Conservation (phyloP, 2,797 vertebrate genomes). For the Paguma larvata region DNA sequence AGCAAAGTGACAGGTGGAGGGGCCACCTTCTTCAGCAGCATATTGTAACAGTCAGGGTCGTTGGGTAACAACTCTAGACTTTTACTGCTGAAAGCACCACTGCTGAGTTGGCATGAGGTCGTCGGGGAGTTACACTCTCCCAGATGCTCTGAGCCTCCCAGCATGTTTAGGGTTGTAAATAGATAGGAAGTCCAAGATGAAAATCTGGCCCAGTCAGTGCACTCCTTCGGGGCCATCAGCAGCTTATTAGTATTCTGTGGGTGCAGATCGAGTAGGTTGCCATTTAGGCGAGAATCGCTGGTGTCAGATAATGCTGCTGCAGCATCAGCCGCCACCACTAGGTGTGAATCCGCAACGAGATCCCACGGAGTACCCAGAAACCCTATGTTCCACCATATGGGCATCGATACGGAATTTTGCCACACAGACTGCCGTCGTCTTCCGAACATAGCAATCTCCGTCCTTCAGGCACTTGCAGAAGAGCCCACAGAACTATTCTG, state of each 20-base stretch:
- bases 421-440: slow-evolving; percentile 98
- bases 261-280: neutral
- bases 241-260: neutral
- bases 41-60: neutral
- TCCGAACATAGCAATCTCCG: slow-evolving; percentile 98
- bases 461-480: slow-evolving; percentile 98
- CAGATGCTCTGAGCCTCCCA: neutral
- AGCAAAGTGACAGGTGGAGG: neutral
- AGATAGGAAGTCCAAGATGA: neutral
- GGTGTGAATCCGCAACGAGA: slow-evolving; percentile 99
- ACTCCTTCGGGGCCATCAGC: neutral
- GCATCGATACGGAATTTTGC: slow-evolving; percentile 99
- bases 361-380: slow-evolving; percentile 98
- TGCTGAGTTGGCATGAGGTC: neutral
- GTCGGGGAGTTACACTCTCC: neutral
- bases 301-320: neutral
- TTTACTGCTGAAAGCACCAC: neutral
- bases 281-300: neutral
- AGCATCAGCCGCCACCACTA: slow-evolving; percentile 91
- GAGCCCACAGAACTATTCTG: slow-evolving; percentile 98
- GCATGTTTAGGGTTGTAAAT: neutral
- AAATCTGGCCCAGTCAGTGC: neutral
- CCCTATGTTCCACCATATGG: slow-evolving; percentile 98
- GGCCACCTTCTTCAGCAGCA: neutral
- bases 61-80: neutral